phyloP scores from a whole-genome alignment of 2,888 invertebrate genomes.

The Leptura quadrifasciata region DNA sequence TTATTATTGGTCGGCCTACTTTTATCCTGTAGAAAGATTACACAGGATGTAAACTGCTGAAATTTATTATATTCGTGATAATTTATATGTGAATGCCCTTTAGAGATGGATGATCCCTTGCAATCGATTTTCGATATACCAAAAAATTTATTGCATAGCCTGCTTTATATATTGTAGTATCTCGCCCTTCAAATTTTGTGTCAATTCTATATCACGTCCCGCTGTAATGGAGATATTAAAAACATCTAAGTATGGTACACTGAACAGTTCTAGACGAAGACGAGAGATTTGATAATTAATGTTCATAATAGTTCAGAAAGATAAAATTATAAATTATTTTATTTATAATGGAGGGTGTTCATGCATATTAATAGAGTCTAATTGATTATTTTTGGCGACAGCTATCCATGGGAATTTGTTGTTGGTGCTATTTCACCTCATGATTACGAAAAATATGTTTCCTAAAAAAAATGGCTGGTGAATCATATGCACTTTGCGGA shows the following conservation, averaged over 20 bases:
- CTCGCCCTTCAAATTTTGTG: background rate
- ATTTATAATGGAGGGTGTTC: no score
- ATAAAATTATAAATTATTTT: no score
- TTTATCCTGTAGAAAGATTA: background rate
- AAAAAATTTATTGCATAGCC: slow-evolving; percentile 2
- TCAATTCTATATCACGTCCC: background rate
- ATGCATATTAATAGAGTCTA: no score
- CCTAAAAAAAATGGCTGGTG: no score
- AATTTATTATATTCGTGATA: slow-evolving; percentile 3
- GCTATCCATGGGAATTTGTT: no score
- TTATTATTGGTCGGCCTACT: background rate
- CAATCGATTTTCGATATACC: background rate
- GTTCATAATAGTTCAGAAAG: no score
- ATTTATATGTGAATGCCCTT: slow-evolving; percentile 4
- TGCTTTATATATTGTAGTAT: background rate
- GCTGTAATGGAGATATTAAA: background rate
- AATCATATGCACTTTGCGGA: no score
- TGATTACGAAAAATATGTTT: no score
- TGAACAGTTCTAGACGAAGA: no score
- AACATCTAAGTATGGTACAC: background rate
- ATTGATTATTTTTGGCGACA: no score
- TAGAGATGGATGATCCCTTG: background rate
- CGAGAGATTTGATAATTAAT: no score
- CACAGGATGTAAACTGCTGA: background rate
- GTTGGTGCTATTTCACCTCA: no score